A percentile compares a stretch with the other conserved stretches of the same genome.
Conservation (phyloP, 2,888 invertebrate genomes). For the Empis stercorea region DNA sequence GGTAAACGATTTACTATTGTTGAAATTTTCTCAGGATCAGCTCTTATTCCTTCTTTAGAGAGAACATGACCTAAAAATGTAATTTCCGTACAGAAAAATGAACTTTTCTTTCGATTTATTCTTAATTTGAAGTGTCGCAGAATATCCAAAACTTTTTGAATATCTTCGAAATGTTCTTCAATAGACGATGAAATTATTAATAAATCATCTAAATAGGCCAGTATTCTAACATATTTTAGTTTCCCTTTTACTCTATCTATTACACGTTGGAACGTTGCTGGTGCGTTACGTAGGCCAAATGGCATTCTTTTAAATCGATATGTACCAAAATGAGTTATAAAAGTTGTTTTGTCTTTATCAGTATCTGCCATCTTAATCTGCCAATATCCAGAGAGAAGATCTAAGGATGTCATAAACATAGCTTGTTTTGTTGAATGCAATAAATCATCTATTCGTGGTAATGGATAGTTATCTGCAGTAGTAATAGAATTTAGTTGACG, state of each 20-base stretch:
- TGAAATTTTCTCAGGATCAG: constrained; percentile 19
- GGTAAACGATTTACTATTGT: constrained; percentile 16
- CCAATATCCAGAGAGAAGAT: constrained; percentile 28
- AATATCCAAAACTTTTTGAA: constrained; percentile 17
- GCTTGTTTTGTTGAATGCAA: constrained; percentile 22
- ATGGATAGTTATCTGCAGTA: constrained; percentile 22
- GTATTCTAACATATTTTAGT: constrained; percentile 9
- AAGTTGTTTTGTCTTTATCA: constrained; percentile 23
- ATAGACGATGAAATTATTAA: constrained; percentile 18
- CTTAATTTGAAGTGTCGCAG: constrained; percentile 15
- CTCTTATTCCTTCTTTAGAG: constrained; percentile 17
- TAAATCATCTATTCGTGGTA: constrained; percentile 31
- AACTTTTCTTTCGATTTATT: constrained; percentile 18
- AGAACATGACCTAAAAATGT: constrained; percentile 23
- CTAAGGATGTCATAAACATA: constrained; percentile 23
- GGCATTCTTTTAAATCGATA: constrained; percentile 24
- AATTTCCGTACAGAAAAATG: constrained; percentile 12
- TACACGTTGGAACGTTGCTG: constrained; percentile 21
- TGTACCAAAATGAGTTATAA: constrained; percentile 24
- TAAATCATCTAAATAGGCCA: constrained; percentile 23
- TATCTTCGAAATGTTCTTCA: constrained; percentile 18
- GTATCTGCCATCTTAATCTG: constrained; percentile 20
- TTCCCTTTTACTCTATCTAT: constrained; percentile 19
- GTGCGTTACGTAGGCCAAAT: constrained; percentile 23
- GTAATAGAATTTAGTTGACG: constrained; percentile 21